Evolutionary conservation across 2,888 invertebrate genomes (phyloP).

Genomic region (Sylvicola cinctus): DNA sequence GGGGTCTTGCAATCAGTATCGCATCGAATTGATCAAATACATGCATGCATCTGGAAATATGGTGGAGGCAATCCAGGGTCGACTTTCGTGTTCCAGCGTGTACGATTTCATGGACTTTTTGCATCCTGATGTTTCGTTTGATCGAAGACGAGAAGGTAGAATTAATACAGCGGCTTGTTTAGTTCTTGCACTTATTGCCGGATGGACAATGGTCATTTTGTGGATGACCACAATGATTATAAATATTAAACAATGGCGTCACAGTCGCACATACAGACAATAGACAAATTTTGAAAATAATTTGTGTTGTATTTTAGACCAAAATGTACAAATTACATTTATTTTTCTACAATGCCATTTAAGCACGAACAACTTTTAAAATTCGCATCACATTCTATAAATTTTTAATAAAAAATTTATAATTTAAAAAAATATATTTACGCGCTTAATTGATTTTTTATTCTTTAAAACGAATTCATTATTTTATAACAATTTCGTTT

Average conservation of each 20-base stretch:
- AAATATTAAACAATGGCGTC: constrained; percentile 34
- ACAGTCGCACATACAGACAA: too few relatives aligned
- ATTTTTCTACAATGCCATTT: too few relatives aligned
- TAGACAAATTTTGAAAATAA: too few relatives aligned
- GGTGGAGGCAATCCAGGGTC: constrained; percentile 23
- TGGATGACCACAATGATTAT: constrained; percentile 32
- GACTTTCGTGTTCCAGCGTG: constrained; percentile 50
- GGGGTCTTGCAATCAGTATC: constrained; percentile 55
- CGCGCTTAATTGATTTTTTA: too few relatives aligned
- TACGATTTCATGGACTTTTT: constrained; percentile 73
- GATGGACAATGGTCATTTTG: constrained; percentile 36
- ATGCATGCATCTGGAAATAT: constrained; percentile 23
- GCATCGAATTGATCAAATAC: constrained; percentile 39
- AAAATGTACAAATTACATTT: too few relatives aligned
- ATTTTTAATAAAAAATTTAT: too few relatives aligned
- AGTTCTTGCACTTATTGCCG: constrained; percentile 38
- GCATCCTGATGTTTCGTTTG: constrained; percentile 40
- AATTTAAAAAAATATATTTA: too few relatives aligned
- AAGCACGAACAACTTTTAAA: too few relatives aligned
- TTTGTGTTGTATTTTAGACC: too few relatives aligned
- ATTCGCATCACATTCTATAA: too few relatives aligned
- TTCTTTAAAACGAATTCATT: too few relatives aligned
- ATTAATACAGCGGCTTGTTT: constrained; percentile 54
- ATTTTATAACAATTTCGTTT: too few relatives aligned
- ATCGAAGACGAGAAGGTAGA: constrained; percentile 38